These are phyloP conservation scores for Ophiodon elongatus DNA, from an alignment of 2,113 vertebrate species.

Conservation along the genomic window DNA sequence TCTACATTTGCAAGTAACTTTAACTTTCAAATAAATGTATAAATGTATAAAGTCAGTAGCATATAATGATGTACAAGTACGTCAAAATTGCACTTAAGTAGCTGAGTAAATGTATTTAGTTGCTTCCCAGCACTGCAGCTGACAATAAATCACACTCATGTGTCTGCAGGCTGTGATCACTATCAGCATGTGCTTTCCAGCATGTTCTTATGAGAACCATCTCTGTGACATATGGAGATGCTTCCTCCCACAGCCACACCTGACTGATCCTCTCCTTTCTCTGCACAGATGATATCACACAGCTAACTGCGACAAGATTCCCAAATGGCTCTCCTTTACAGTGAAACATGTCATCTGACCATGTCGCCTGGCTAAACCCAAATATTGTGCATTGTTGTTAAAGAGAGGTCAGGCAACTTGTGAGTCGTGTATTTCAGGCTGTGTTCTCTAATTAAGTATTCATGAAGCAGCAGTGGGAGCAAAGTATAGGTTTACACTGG, in stretches of 20 bases:
- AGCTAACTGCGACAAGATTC: constrained; percentile 69
- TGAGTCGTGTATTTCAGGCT: constrained; percentile 72
- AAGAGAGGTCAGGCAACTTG: constrained; percentile 67
- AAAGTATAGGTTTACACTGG: constrained; percentile 80
- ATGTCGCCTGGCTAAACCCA: constrained; percentile 65
- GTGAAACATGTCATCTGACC: constrained; percentile 73
- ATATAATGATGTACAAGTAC: neutral
- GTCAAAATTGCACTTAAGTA: neutral
- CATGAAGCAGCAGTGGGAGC: constrained; percentile 73
- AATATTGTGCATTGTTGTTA: constrained; percentile 66
- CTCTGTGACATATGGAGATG: constrained; percentile 69
- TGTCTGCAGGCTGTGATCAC: constrained; percentile 60
- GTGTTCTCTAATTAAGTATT: constrained; percentile 85
- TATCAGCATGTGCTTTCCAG: constrained; percentile 67
- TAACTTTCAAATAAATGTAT: neutral
- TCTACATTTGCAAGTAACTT: neutral
- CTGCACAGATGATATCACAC: constrained; percentile 74
- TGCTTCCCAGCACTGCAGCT: constrained; percentile 32
- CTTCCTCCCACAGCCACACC: constrained; percentile 75
- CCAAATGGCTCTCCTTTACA: constrained; percentile 64
- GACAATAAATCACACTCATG: constrained; percentile 59
- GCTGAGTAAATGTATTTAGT: constrained; percentile 25
- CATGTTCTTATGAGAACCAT: constrained; percentile 59
- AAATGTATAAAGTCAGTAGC: neutral
- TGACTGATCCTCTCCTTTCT: constrained; percentile 59